Evolutionary conservation across 2,113 vertebrate genomes (phyloP), one percentile per base, ranked within the genome.

Genomic region (Ramphastos sulfuratus): DNA sequence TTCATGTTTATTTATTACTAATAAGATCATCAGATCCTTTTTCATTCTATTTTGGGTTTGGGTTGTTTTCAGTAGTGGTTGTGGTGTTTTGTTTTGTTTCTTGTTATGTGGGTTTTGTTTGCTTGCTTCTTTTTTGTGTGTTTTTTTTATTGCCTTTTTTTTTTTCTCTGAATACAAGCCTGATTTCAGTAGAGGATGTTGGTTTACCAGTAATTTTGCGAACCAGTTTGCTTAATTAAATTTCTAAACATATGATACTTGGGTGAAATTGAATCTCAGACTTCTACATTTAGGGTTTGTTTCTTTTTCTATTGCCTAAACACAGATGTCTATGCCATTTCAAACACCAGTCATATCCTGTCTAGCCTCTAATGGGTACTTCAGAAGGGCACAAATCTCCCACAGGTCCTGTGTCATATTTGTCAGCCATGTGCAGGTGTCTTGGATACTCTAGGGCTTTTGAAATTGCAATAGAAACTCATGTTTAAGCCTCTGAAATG

Each of bases 281-380:
- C 8, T 48, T 63, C 56, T 74, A 64, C n/a, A 64, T 93, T 87
- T 74, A 77, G 19, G 39, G 15, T 3, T 9, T 37, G 23, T 25
- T 52, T 52, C 23, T 13, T 52, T 52, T 87, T 91, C 90, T 77
- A 77, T n/a, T 80, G 64, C 60, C 72, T 70, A 33, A 91, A 74
- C 64, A 77, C 87, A 92, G 90, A 78, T 91, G 75, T 91, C 60
- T 89, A 37, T 42, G 48, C 52, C 50, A 59, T 89, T 95, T 91
- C 55, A 63, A 92, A 50, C n/a, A 89, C 14, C 10, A 85, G 30
- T 50, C 55, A 33, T 77, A 73, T 69, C 35, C n/a, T 66, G 30
- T 61, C 67, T 95, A 71, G 18, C 27, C 24, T 87, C 39, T 87
- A 89, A 92, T 42, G 56, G 6, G 56, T 89, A 66, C 20, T 89